phyloP scores from a whole-genome alignment of 2,113 vertebrate species.

The Gyps fulvus region DNA sequence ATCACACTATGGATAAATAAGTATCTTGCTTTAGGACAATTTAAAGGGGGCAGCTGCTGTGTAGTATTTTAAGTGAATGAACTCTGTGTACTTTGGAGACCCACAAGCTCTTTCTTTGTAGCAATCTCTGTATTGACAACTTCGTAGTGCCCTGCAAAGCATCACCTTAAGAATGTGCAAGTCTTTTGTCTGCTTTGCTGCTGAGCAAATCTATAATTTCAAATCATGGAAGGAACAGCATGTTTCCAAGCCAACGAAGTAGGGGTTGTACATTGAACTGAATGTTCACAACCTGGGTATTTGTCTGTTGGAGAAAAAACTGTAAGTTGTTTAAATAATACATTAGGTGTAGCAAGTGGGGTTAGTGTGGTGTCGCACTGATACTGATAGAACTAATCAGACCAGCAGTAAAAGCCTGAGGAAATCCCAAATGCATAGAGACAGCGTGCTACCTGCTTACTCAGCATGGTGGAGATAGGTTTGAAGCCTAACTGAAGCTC shows the following conservation, averaged over 20 bases:
- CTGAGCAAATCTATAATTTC: background rate
- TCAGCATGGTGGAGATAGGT: rapidly evolving
- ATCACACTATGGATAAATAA: background rate
- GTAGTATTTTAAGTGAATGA: background rate
- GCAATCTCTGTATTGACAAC: background rate
- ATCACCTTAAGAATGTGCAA: background rate
- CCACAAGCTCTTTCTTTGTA: background rate
- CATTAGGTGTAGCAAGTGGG: background rate
- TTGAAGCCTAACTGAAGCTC: background rate
- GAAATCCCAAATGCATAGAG: background rate
- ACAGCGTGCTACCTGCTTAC: background rate
- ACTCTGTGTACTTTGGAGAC: background rate
- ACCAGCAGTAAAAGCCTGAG: background rate
- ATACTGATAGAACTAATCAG: background rate
- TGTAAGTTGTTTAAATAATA: background rate
- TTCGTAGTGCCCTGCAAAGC: background rate
- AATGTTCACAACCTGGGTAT: background rate
- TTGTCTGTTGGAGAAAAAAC: background rate
- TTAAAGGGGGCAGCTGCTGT: background rate
- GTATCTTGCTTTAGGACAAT: background rate
- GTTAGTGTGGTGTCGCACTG: background rate
- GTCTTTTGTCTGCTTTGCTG: background rate
- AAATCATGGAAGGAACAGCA: background rate
- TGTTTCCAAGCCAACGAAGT: background rate
- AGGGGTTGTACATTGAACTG: background rate